Base-by-base conservation (phyloP, 2,113 vertebrate genomes). In the Eurypyga helias region DNA sequence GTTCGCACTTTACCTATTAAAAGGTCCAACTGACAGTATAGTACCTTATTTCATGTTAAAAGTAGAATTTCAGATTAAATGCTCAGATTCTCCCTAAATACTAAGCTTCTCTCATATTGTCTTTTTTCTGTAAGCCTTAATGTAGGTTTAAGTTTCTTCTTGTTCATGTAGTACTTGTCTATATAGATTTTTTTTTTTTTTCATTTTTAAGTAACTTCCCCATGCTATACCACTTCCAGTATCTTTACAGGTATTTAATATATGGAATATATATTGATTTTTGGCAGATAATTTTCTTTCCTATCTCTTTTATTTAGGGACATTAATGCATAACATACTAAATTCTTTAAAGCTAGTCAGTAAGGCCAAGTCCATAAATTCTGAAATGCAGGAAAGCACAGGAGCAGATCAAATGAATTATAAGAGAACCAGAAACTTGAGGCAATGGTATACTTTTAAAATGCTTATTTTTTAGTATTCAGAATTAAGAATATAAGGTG, bases 281-380 rank as follows among this genome's bases (percentile, higher is more conserved):
- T 93, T 67, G 52, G 75, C 36, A 81, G 46, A 72, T 67, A 33
- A 82, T 93, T 85, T 89, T 85, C 25, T 77, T 80, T 85, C 67
- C 41, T 65, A 58, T 51, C 64, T 51, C 41, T 93, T 67, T 93
- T 85, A 93, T 62, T 57, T 81, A 52, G 17, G 18, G 48, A 36
- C 36, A 89, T 85, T 95, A 89, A 85, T 11, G 25, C 67, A 48
- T 9, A 52, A 71, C 87, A 54, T 91, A 61, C 78, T 93, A 90
- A 61, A 83, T 87, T 87, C 85, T 93, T 90, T 78, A 87, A 91
- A 87, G 49, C 57, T 80, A 80, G 67, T 89, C 55, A 65, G 67
- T 61, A 54, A 89, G 62, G 75, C 77, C 87, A 92, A 36, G 73
- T 90, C 46, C 66, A 76, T 73, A 91, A 88, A 87, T 77, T 87